phyloP scores from a whole-genome alignment of 2,888 invertebrate genomes.

The Girardia tigrina region DNA sequence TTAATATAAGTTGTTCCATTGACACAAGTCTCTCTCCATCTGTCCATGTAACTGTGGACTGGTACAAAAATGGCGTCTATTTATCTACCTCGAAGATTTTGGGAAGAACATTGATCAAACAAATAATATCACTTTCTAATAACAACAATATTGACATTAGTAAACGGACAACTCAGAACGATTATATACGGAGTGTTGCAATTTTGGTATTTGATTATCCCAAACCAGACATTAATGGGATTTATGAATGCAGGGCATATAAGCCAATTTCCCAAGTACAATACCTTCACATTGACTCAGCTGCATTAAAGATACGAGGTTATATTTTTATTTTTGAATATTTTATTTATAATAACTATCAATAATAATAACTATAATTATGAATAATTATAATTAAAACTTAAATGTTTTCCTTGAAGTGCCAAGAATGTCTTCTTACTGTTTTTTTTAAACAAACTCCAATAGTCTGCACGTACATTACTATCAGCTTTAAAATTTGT shows the following conservation, averaged over 20 bases:
- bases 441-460: no score
- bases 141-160: not conserved
- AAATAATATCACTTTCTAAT: not conserved
- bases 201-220: conserved; percentile 15
- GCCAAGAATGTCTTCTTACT: no score
- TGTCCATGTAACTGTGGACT: conserved; percentile 19
- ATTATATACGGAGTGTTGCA: conserved; percentile 4
- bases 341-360: not conserved
- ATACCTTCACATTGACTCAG: not conserved
- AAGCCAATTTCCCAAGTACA: conserved; percentile 14
- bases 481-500: no score
- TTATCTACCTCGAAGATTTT: conserved; percentile 6
- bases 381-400: no score
- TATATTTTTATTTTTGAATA: not conserved
- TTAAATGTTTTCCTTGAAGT: no score
- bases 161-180: not conserved
- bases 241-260: conserved; percentile 28
- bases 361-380: no score
- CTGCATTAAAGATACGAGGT: conserved; percentile 7
- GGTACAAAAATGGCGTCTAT: not conserved
- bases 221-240: conserved; percentile 14
- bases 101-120: conserved; percentile 25
- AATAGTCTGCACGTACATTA: no score
- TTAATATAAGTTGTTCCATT: conserved; percentile 29
- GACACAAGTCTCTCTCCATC: not conserved